phyloP scores from a whole-genome alignment of 2,797 vertebrate genomes.

The Notolabrus celidotus region DNA sequence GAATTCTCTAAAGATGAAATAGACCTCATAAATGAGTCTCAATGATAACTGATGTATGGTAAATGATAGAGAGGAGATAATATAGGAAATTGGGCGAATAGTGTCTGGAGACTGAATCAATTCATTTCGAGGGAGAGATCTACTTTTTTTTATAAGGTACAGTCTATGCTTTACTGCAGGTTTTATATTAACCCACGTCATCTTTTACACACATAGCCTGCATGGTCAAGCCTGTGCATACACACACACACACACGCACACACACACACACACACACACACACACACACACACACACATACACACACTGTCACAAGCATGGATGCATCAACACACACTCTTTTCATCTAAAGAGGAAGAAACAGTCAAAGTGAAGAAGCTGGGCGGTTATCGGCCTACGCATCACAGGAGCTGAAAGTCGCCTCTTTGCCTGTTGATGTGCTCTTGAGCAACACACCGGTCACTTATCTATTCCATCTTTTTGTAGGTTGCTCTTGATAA shows the following conservation, averaged over 20 bases:
- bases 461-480: slow-evolving; percentile 33
- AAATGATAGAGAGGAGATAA: slow-evolving; percentile 78
- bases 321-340: not conserved
- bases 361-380: slow-evolving; percentile 24
- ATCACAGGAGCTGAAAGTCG: slow-evolving; percentile 31
- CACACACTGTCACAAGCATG: too few species aligned
- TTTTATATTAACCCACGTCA: slow-evolving; percentile 76
- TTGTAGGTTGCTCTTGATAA: slow-evolving; percentile 47
- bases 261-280: not conserved
- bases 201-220: slow-evolving; percentile 52
- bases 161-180: slow-evolving; percentile 69
- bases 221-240: slow-evolving; percentile 18
- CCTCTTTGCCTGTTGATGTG: slow-evolving; percentile 49
- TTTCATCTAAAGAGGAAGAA: slow-evolving; percentile 27
- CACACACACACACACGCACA: not conserved
- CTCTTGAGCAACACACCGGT: slow-evolving; percentile 58
- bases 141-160: slow-evolving; percentile 64
- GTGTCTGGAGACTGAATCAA: slow-evolving; percentile 80
- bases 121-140: slow-evolving; percentile 81
- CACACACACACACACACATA: not conserved
- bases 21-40: slow-evolving; percentile 80
- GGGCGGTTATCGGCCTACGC: slow-evolving; percentile 25
- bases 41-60: slow-evolving; percentile 81
- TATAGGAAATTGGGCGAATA: slow-evolving; percentile 77
- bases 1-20: slow-evolving; percentile 79